Evolutionary conservation across 2,888 invertebrate species (phyloP).

Genomic region (Acronicta psi): DNA sequence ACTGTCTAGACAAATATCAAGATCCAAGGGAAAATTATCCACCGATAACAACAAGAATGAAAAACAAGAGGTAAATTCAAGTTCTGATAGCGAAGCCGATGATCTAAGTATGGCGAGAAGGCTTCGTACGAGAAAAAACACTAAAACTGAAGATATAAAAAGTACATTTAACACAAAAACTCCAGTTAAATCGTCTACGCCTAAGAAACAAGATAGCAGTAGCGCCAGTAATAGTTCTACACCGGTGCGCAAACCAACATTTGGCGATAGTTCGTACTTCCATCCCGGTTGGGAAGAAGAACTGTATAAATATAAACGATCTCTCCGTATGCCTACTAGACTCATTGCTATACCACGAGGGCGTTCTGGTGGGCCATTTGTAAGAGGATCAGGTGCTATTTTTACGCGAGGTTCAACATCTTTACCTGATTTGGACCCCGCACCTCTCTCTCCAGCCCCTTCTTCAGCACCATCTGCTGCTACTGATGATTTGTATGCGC

Average conservation of each 20-base stretch:
- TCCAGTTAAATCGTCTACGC: constrained; percentile 73
- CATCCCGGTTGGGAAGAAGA: constrained; percentile 95
- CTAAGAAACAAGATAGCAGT: constrained; percentile 76
- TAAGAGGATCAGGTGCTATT: constrained; percentile 71
- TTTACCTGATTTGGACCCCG: constrained; percentile 93
- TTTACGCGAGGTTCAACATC: constrained; percentile 92
- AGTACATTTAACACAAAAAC: constrained; percentile 65
- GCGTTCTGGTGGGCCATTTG: constrained; percentile 88
- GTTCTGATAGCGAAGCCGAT: constrained; percentile 83
- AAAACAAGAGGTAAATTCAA: constrained; percentile 70
- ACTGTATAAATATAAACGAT: constrained; percentile 94
- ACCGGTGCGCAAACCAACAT: constrained; percentile 88
- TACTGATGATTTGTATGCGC: constrained; percentile 87
- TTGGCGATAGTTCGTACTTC: constrained; percentile 92
- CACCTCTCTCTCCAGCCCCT: constrained; percentile 91
- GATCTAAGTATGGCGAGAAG: constrained; percentile 79
- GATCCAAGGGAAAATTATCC: constrained; percentile 74
- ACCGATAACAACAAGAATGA: constrained; percentile 76
- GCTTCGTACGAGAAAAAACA: constrained; percentile 83
- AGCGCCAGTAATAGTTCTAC: constrained; percentile 76
- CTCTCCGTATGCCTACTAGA: constrained; percentile 94
- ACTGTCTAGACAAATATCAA: constrained; percentile 66
- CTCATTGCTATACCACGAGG: constrained; percentile 94
- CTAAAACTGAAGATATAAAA: constrained; percentile 82
- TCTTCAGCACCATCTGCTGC: constrained; percentile 90